Conservation (phyloP, 2,888 invertebrate species). For the Drosophila hamatofila region DNA sequence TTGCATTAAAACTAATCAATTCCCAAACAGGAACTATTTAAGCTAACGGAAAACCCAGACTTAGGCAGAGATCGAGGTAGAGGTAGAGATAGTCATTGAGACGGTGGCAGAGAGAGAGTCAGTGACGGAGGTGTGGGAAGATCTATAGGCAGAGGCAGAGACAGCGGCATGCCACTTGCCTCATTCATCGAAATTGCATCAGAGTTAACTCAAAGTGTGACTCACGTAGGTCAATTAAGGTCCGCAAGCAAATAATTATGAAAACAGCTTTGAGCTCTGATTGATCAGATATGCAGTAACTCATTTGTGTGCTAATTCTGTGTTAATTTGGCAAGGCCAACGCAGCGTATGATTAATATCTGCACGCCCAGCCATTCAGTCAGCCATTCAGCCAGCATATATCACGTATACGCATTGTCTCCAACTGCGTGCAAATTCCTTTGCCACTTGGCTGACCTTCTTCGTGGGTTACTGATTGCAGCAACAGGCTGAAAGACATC, state of each 20-base stretch:
- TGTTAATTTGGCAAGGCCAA: conserved; percentile 62
- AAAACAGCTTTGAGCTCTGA: conserved; percentile 32
- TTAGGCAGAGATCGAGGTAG: neutral
- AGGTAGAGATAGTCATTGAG: neutral
- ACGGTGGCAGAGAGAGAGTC: too few relatives aligned
- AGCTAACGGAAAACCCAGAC: conserved; percentile 60
- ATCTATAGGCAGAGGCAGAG: conserved; percentile 16
- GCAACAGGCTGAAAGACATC: conserved; percentile 16
- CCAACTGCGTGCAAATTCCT: conserved; percentile 49
- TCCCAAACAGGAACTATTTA: conserved; percentile 61
- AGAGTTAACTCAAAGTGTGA: conserved; percentile 28
- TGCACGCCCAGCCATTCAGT: conserved; percentile 12
- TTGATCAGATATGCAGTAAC: conserved; percentile 24
- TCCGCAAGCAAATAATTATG: conserved; percentile 60
- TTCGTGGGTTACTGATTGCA: conserved; percentile 41
- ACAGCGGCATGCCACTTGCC: conserved; percentile 5
- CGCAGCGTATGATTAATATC: conserved; percentile 58
- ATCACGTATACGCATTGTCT: conserved; percentile 58
- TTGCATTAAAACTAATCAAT: conserved; percentile 52
- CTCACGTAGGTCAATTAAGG: conserved; percentile 55
- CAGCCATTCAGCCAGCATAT: neutral
- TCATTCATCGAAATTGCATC: conserved; percentile 27
- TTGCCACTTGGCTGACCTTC: conserved; percentile 73
- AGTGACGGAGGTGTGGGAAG: neutral
- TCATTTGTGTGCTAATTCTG: conserved; percentile 60